Evolutionary conservation across 2,888 invertebrate genomes (phyloP).

Genomic region (Acleris emargana): DNA sequence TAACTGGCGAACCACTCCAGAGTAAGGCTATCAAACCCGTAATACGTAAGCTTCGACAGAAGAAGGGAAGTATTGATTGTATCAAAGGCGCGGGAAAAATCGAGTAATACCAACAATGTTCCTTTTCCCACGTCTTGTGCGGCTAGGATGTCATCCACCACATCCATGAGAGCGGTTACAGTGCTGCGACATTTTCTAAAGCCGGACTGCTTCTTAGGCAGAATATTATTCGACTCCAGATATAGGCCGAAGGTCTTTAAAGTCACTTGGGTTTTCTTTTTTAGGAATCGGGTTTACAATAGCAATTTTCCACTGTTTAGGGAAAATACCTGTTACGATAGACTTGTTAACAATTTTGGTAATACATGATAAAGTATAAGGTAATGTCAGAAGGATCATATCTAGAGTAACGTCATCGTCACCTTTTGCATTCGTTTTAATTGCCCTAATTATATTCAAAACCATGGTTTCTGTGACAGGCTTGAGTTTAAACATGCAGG

Average conservation of each 20-base stretch:
- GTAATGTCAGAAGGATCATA: conserved; percentile 33
- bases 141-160: too few relatives aligned
- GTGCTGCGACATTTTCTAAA: too few relatives aligned
- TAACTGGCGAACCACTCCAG: too few relatives aligned
- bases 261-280: conserved; percentile 22
- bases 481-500: neutral
- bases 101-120: too few relatives aligned
- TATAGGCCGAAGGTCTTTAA: conserved; percentile 43
- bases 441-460: conserved; percentile 3
- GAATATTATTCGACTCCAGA: too few relatives aligned
- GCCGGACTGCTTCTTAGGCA: too few relatives aligned
- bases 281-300: conserved; percentile 44
- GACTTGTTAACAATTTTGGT: conserved; percentile 28
- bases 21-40: too few relatives aligned
- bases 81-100: too few relatives aligned
- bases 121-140: too few relatives aligned
- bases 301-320: conserved; percentile 43
- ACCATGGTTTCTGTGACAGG: conserved; percentile 4
- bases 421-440: conserved; percentile 15
- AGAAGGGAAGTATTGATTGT: too few relatives aligned
- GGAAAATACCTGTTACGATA: conserved; percentile 31
- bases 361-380: conserved; percentile 18
- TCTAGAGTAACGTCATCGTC: conserved; percentile 28
- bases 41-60: too few relatives aligned
- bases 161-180: too few relatives aligned